A percentile compares a stretch with the other conserved stretches of the same genome.
Evolutionary conservation across 2,888 invertebrate species (phyloP).

Genomic region (Metopia argyrocephala): DNA sequence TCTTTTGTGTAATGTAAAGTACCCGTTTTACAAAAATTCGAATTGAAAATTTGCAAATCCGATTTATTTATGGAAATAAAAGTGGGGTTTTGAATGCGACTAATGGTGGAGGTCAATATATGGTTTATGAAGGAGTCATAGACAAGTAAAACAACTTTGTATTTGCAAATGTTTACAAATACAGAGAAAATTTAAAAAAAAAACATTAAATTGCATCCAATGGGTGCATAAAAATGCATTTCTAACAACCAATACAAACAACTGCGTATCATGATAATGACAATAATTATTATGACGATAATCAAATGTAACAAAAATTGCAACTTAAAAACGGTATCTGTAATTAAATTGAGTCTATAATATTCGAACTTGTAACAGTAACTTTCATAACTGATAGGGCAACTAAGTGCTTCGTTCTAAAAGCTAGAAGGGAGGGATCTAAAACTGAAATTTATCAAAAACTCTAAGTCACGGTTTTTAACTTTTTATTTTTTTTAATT

Average conservation of each 20-base stretch:
- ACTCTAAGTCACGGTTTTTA: no score
- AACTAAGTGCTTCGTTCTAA: no score
- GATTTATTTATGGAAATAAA: slow-evolving; percentile 49
- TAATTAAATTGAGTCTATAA: no score
- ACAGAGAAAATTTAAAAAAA: slow-evolving; percentile 73
- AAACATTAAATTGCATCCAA: slow-evolving; percentile 75
- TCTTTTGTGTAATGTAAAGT: not conserved
- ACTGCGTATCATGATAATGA: slow-evolving; percentile 54
- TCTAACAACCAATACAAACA: slow-evolving; percentile 62
- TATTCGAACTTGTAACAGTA: no score
- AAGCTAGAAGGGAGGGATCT: no score
- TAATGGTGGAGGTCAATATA: not conserved
- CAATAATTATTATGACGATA: slow-evolving; percentile 65
- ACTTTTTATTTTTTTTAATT: no score
- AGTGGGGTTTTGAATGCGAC: slow-evolving; percentile 9
- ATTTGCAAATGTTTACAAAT: slow-evolving; percentile 49
- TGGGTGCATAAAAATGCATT: slow-evolving; percentile 73
- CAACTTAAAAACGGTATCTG: no score
- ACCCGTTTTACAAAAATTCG: slow-evolving; percentile 45
- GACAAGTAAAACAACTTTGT: slow-evolving; percentile 59
- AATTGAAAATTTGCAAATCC: slow-evolving; percentile 53
- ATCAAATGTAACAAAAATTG: slow-evolving; percentile 46
- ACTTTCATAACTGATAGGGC: no score
- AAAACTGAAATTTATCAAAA: no score
- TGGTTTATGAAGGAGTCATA: slow-evolving; percentile 9